A percentile compares a stretch with the other conserved stretches of the same genome.
These are phyloP conservation scores for Chymomyza caudatula DNA, from an alignment of 2,888 invertebrate genomes.

Conservation along the genomic window DNA sequence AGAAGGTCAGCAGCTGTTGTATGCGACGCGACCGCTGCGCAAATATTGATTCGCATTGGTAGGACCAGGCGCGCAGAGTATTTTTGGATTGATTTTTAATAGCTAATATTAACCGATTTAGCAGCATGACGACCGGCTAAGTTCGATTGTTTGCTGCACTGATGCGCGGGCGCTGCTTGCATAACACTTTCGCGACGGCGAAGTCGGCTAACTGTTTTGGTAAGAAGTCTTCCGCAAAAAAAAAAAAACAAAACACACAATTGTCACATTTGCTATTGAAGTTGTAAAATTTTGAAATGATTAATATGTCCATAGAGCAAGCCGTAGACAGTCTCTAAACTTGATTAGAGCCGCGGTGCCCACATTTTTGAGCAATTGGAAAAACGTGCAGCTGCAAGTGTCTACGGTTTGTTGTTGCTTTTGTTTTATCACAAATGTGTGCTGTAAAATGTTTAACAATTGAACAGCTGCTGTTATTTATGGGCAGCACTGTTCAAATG, in stretches of 20 bases:
- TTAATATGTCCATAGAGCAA: neutral
- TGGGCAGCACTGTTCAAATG: neutral
- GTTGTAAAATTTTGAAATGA: neutral
- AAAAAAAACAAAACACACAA: conserved; percentile 27
- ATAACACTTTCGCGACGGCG: conserved; percentile 44
- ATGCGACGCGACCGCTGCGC: conserved; percentile 82
- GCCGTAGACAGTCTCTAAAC: neutral
- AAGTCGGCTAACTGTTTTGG: conserved; percentile 26
- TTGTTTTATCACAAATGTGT: conserved; percentile 21
- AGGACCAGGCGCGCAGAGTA: conserved; percentile 80
- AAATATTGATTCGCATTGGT: conserved; percentile 80
- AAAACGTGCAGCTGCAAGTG: conserved; percentile 61
- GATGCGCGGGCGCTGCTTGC: conserved; percentile 46
- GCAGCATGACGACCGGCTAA: conserved; percentile 58
- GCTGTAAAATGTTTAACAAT: neutral
- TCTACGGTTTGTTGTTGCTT: conserved; percentile 12
- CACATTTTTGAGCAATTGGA: neutral
- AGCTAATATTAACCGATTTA: conserved; percentile 69
- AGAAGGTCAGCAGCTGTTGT: conserved; percentile 83
- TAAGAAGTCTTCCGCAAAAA: conserved; percentile 38
- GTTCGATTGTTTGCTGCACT: conserved; percentile 36
- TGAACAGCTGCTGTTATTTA: neutral
- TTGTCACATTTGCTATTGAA: conserved; percentile 47
- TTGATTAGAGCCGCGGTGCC: conserved; percentile 34
- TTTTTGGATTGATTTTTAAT: conserved; percentile 79